Percentiles rank a stretch among this genome's conserved stretches.
Conservation (phyloP, 2,888 invertebrate species). For the Conistra vaccinii region DNA sequence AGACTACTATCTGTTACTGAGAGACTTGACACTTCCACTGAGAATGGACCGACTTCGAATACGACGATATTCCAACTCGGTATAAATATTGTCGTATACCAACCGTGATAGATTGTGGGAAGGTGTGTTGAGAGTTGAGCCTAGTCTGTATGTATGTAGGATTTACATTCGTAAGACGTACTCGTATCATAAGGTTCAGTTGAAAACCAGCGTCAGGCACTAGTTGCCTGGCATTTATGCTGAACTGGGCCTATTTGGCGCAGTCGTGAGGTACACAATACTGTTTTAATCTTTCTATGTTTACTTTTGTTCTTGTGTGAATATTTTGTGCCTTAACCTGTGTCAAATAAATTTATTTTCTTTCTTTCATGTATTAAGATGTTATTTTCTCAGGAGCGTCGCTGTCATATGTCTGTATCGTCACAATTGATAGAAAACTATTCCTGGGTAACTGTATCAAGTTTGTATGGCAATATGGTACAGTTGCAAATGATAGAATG, state of each 20-base stretch:
- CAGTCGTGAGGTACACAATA: too few relatives aligned
- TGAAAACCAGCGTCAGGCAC: too few relatives aligned
- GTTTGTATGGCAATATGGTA: background rate
- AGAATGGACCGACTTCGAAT: conserved; percentile 62
- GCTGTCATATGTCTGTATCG: background rate
- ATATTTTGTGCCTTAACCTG: too few relatives aligned
- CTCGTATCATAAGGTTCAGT: too few relatives aligned
- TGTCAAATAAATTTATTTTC: too few relatives aligned
- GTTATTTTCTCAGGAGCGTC: background rate
- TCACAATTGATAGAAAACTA: background rate
- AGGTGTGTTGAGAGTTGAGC: conserved; percentile 18
- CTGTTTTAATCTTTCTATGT: too few relatives aligned
- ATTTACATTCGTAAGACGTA: too few relatives aligned
- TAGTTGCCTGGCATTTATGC: too few relatives aligned
- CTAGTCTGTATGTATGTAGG: background rate
- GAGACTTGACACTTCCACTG: conserved; percentile 71
- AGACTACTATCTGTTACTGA: conserved; percentile 76
- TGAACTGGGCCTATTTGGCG: too few relatives aligned
- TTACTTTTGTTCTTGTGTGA: too few relatives aligned
- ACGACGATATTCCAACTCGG: too few relatives aligned
- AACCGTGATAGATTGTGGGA: conserved; percentile 34
- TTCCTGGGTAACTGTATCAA: background rate
- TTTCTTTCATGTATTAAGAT: too few relatives aligned
- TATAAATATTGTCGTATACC: conserved; percentile 48
- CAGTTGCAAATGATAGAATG: background rate